Evolutionary conservation across 2,113 vertebrate genomes (phyloP), one percentile per base, ranked within the genome.

Genomic region (Chloebia gouldiae): DNA sequence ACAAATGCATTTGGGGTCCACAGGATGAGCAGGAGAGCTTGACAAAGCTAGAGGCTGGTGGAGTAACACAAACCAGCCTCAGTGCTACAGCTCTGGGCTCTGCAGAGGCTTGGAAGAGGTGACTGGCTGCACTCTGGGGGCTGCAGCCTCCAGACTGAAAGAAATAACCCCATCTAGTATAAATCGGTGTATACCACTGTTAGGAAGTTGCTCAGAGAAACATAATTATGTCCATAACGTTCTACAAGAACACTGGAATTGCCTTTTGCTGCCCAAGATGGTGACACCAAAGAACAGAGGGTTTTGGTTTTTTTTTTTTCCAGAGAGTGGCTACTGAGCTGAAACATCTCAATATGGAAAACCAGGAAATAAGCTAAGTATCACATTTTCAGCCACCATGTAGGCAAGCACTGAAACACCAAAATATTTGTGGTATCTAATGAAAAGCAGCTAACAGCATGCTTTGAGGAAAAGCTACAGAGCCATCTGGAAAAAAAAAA

Each of bases 371-470:
- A 44, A 31, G 39, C 10, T 37, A 54, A 76, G 13, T n/a, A 71
- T 65, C 40, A 45, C 11, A n/a, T 56, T 80, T 90, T 59, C 44
- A 40, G 42, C 35, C 51, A 80, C 80, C 64, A 57, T 3, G 1
- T 33, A 90, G 86, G 49, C 70, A 92, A 85, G 39, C 9, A 35
- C 23, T 35, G 25, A 95, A 87, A 30, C 45, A 91, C 81, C 63
- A 79, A 87, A 94, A 88, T 85, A 81, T 45, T 88, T 90, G 71
- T 86, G 81, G 90, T 68, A 60, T 51, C 44, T 39, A 86, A 68
- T 53, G 56, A 83, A 94, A 91, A 93, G 66, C 89, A 86, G 63
- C 59, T 70, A 45, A 23, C 81, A 86, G 42, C 59, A 66, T 24
- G 19, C 63, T 92, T 81, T 61, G 39, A 73, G 39, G 35, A 80